Percentiles rank a stretch among this genome's conserved stretches.
phyloP scores from a whole-genome alignment of 2,113 vertebrate genomes.

The Tupaia tana region DNA sequence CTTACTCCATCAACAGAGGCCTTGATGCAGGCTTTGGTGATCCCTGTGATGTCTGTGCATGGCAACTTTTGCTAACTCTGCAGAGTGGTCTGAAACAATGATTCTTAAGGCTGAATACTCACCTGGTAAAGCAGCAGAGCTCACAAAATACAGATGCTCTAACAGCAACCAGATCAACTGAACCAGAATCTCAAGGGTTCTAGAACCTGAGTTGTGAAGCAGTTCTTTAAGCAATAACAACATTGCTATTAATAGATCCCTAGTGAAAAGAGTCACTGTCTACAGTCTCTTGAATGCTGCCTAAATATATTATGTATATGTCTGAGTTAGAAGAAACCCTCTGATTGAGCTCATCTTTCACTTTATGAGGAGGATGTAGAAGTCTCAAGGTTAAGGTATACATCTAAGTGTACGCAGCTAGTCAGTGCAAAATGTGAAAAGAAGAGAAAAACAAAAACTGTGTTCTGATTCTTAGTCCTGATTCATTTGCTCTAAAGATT shows the following conservation, averaged over 20 bases:
- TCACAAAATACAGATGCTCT: neutral
- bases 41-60: neutral
- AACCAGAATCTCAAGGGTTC: neutral
- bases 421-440: neutral
- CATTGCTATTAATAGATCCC: neutral
- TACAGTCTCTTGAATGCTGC: neutral
- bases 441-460: neutral
- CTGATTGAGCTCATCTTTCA: neutral
- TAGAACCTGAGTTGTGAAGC: neutral
- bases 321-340: neutral
- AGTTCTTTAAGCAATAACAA: neutral
- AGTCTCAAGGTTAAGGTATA: neutral
- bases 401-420: neutral
- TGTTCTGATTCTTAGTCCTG: neutral
- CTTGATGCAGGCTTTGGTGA: neutral
- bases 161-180: neutral
- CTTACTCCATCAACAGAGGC: neutral
- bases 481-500: neutral
- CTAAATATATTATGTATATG: fast-evolving
- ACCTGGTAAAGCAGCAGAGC: neutral
- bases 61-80: neutral
- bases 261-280: neutral
- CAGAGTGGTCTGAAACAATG: neutral
- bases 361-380: neutral
- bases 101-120: neutral